These are phyloP conservation scores for Equus quagga DNA, from an alignment of 2,113 vertebrate species.

Conservation along the genomic window DNA sequence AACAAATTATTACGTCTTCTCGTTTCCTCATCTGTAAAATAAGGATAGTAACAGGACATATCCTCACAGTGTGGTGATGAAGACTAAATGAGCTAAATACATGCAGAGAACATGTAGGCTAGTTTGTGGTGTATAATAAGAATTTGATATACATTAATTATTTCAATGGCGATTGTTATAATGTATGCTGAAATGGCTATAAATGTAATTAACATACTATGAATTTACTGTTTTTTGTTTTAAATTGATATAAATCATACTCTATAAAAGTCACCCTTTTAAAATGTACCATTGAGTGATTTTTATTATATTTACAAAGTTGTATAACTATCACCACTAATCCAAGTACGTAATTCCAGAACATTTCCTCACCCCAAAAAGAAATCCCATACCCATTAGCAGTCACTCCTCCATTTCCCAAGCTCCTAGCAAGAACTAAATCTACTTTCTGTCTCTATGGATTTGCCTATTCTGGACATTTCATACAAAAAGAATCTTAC, in stretches of 20 bases:
- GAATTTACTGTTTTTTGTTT: not conserved
- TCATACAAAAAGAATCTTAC: not conserved
- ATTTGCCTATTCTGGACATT: conserved; percentile 14
- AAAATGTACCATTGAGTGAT: not conserved
- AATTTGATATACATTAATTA: not conserved
- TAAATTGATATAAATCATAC: not conserved
- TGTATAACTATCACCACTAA: not conserved
- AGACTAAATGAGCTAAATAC: not conserved
- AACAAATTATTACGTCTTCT: not conserved
- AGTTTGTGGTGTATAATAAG: not conserved
- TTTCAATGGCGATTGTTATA: not conserved
- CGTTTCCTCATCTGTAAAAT: not conserved
- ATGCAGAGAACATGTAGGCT: not conserved
- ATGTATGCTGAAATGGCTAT: not conserved
- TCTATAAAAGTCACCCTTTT: not conserved
- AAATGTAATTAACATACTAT: not conserved
- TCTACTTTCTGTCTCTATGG: not conserved
- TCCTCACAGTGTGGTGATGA: not conserved
- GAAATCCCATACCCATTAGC: not conserved
- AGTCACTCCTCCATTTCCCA: not conserved
- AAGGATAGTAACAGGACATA: not conserved
- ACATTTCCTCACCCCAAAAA: not conserved
- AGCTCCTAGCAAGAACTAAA: not conserved
- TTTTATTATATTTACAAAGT: not conserved
- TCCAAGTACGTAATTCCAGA: not conserved